These are phyloP conservation scores for Euwallacea similis DNA, from an alignment of 1,140 invertebrate genomes.

Conservation along the genomic window DNA sequence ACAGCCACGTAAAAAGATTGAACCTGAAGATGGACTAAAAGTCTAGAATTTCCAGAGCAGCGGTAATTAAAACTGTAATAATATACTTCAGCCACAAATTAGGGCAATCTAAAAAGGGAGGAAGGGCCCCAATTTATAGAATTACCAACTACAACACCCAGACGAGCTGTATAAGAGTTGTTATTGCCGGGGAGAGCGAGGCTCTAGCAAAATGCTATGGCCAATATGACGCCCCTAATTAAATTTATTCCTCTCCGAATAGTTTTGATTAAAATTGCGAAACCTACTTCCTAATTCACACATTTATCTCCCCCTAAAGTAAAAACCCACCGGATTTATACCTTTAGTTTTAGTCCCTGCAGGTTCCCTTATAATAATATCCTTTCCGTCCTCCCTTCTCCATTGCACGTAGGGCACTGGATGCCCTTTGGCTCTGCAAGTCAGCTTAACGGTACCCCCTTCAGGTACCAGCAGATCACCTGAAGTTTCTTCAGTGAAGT, in stretches of 20 bases:
- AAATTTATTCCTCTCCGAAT: too few species aligned
- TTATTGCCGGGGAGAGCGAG: background rate
- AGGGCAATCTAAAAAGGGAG: background rate
- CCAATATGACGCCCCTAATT: too few species aligned
- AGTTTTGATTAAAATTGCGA: too few species aligned
- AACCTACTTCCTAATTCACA: too few species aligned
- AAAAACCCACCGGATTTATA: constrained; percentile 12
- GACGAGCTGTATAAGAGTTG: constrained; percentile 4
- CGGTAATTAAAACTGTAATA: background rate
- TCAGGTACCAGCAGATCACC: constrained; percentile 81
- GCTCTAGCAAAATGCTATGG: too few species aligned
- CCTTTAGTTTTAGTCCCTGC: constrained; percentile 43
- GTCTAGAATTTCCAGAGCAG: too few species aligned
- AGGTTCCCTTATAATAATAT: constrained; percentile 67
- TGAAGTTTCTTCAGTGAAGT: constrained; percentile 79
- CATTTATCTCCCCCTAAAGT: background rate
- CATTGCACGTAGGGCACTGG: constrained; percentile 83
- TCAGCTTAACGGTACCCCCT: constrained; percentile 69
- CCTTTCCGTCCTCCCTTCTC: constrained; percentile 79
- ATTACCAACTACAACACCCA: constrained; percentile 9
- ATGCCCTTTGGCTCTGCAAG: constrained; percentile 74
- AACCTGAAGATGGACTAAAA: background rate
- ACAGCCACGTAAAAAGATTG: background rate
- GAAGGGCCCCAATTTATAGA: background rate
- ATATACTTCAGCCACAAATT: background rate